Evolutionary conservation across 1,140 invertebrate species (phyloP).

Genomic region (Schlechtendalia chinensis): DNA sequence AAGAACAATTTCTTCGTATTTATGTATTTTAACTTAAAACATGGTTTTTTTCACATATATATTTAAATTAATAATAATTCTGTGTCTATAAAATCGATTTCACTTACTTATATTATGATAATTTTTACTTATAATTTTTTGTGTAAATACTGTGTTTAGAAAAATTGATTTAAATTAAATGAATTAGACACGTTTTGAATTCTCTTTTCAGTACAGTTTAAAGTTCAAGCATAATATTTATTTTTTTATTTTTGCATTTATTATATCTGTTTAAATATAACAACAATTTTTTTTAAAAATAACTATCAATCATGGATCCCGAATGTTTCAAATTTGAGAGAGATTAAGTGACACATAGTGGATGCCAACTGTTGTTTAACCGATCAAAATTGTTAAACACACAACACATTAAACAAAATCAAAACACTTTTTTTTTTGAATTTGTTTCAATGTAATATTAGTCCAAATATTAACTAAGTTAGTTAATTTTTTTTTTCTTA

Average conservation of each 20-base stretch:
- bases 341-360: conserved; percentile 8
- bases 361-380: not conserved
- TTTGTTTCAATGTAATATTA: conserved; percentile 15
- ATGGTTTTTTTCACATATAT: not conserved
- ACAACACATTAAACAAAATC: not conserved
- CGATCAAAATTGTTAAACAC: not conserved
- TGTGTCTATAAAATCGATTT: not conserved
- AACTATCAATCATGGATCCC: conserved; percentile 7
- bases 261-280: conserved; percentile 13
- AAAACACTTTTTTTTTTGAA: conserved; percentile 2
- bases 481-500: not conserved
- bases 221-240: not conserved
- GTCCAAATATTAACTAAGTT: not conserved
- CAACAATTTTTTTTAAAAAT: not conserved
- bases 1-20: not conserved
- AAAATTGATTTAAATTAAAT: too few relatives aligned
- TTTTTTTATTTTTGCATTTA: conserved; percentile 17
- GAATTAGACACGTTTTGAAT: too few relatives aligned
- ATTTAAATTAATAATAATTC: conserved; percentile 1
- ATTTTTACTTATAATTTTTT: too few relatives aligned
- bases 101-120: too few relatives aligned
- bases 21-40: not conserved
- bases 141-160: too few relatives aligned
- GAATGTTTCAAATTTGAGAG: not conserved
- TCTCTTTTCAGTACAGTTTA: not conserved